These are phyloP conservation scores for Drosophila fungiperda DNA, from an alignment of 2,888 invertebrate genomes.

Conservation along the genomic window DNA sequence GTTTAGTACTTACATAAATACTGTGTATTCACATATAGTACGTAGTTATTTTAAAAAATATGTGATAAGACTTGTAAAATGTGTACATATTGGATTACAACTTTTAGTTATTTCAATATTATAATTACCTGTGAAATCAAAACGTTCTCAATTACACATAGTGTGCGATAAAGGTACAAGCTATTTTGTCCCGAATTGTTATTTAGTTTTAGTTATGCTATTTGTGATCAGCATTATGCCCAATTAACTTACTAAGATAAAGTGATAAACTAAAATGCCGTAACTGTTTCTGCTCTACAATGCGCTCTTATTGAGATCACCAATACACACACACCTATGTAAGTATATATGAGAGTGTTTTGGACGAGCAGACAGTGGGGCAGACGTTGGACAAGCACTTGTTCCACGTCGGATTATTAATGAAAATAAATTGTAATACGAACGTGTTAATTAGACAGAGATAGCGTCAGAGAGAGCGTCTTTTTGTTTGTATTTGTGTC, in stretches of 20 bases:
- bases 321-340: conserved; percentile 2
- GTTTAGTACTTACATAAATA: conserved; percentile 29
- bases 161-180: not conserved
- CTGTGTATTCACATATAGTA: conserved; percentile 65
- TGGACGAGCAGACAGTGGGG: conserved; percentile 29
- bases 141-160: not conserved
- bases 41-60: conserved; percentile 42
- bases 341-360: not conserved
- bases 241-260: conserved; percentile 35
- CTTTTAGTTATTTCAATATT: not conserved
- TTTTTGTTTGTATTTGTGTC: conserved; percentile 37
- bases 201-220: conserved; percentile 1
- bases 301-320: conserved; percentile 61
- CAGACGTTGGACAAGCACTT: conserved; percentile 46
- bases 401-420: conserved; percentile 70
- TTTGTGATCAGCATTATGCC: conserved; percentile 17
- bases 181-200: no score
- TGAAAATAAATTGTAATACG: conserved; percentile 74
- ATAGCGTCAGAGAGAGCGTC: conserved; percentile 28
- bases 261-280: conserved; percentile 55
- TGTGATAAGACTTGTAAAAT: conserved; percentile 8
- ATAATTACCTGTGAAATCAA: not conserved
- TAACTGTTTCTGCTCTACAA: conserved; percentile 54
- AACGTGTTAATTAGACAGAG: conserved; percentile 71
- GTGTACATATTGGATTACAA: not conserved